Evolutionary conservation across 2,888 invertebrate species (phyloP).

Genomic region (Calameuta filiformis): DNA sequence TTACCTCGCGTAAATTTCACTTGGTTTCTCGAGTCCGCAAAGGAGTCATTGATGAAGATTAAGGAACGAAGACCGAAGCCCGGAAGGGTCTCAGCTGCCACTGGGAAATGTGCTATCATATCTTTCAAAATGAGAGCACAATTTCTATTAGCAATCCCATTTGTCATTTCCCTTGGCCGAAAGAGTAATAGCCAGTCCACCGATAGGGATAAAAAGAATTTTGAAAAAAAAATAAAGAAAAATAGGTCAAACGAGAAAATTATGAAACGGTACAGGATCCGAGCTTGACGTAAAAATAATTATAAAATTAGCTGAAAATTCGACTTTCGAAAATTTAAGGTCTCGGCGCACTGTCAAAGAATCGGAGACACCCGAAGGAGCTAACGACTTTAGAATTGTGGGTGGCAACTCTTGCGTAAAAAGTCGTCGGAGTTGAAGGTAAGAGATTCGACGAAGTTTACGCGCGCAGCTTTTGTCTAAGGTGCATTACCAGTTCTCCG

Average conservation of each 20-base stretch:
- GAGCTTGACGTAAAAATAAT: background rate
- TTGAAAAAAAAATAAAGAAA: background rate
- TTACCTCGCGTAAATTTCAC: background rate
- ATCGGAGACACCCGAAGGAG: background rate
- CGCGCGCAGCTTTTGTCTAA: background rate
- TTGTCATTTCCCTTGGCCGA: no score
- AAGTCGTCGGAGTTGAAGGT: background rate
- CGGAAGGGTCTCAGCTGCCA: no score
- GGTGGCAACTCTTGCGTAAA: background rate
- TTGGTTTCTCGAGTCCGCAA: background rate
- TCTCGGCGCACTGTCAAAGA: background rate
- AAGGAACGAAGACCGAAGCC: background rate
- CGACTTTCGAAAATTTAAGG: background rate
- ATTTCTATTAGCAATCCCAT: no score
- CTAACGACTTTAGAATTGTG: background rate
- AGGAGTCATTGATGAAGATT: background rate
- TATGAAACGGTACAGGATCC: background rate
- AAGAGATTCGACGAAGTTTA: background rate
- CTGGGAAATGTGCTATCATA: no score
- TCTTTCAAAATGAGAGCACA: no score
- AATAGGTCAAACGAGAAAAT: background rate
- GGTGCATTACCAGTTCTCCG: slow-evolving; percentile 3
- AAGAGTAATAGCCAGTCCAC: no score
- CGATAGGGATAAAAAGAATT: no score
- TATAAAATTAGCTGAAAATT: background rate